phyloP scores from a whole-genome alignment of 30 jellyfish, hydroid and myxozoan genomes.

The Chrysaora quinquecirrha region DNA sequence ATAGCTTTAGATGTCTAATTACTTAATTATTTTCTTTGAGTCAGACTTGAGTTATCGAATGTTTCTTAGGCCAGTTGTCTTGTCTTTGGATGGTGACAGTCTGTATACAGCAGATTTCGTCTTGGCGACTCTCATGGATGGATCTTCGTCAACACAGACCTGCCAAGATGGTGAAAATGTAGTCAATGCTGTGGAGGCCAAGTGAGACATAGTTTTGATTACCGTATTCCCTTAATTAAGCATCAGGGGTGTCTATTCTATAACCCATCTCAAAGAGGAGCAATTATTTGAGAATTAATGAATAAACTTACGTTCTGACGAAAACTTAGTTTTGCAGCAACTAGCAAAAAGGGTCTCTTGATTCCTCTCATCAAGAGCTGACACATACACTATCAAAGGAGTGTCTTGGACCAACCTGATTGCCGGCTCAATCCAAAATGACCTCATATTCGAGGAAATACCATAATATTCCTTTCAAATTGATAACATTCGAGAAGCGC shows the following conservation, averaged over 20 bases:
- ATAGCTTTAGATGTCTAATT: neutral
- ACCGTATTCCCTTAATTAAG: neutral
- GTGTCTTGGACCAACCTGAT: too few species aligned
- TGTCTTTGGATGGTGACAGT: slow-evolving; percentile 89
- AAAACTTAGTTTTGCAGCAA: too few species aligned
- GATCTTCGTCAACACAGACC: slow-evolving; percentile 22
- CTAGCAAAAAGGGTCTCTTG: too few species aligned
- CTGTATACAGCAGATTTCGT: slow-evolving; percentile 84
- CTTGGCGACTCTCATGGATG: slow-evolving; percentile 87
- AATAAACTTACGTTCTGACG: too few species aligned
- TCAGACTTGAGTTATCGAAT: neutral
- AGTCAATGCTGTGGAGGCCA: too few species aligned
- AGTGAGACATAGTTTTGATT: neutral
- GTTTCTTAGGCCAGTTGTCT: slow-evolving; percentile 74
- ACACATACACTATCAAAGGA: too few species aligned
- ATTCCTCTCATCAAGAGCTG: too few species aligned
- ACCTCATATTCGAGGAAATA: neutral
- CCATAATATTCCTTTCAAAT: neutral
- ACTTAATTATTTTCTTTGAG: neutral
- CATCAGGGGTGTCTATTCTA: neutral
- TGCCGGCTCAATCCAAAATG: too few species aligned
- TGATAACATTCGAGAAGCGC: too few species aligned
- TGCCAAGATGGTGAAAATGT: slow-evolving; percentile 6
- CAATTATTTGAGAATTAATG: too few species aligned
- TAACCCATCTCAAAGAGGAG: too few species aligned